Base-by-base conservation (phyloP, 2,113 vertebrate species). In the Equus przewalskii region DNA sequence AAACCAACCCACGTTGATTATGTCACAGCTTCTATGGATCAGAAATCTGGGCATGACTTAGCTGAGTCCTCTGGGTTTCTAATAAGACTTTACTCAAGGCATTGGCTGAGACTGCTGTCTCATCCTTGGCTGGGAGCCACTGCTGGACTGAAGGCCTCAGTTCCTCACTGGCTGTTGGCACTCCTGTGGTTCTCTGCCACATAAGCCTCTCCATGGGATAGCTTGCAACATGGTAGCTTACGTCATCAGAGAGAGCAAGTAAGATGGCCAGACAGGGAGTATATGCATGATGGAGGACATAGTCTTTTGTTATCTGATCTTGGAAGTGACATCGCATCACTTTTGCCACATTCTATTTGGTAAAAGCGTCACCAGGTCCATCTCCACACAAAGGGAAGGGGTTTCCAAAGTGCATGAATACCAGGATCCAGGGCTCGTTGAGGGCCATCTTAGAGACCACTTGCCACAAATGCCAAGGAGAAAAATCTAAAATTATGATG, bases 201-300 rank as follows among this genome's bases (percentile, higher is more conserved):
- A 0, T n/a, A 5, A 49, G 7, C 0, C 14, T 82, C 54, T 82
- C 62, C 9, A 36, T 0, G 28, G 65, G 28, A 13, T 7, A 18
- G 12, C 51, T 95, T 54, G 51, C 41, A 70, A 14, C 7, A 33
- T 30, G 33, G 13, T 12, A 58, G 46, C 24, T 49, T 75, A 5
- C 8, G 64, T 13, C 11, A 13, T 82, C 58, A 84, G 44, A 73
- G 46, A 81, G 9, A 73, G 5, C 6, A 19, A 5, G 21, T 2
- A 41, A 9, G 44, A 65, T 51, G 54, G 13, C 16, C 24, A 75
- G 30, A 19, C 9, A 70, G 26, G 69, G n/a, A 6, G 11, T 7
- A 1, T 5, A 54, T 89, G 24, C 64, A 84, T 46, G 26, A 6
- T 10, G 8, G 36, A 75, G 60, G 51, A 33, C 1, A 44, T 0